phyloP scores from a whole-genome alignment of 92 coral and sea anemone species.

The Bergia puertoricense region DNA sequence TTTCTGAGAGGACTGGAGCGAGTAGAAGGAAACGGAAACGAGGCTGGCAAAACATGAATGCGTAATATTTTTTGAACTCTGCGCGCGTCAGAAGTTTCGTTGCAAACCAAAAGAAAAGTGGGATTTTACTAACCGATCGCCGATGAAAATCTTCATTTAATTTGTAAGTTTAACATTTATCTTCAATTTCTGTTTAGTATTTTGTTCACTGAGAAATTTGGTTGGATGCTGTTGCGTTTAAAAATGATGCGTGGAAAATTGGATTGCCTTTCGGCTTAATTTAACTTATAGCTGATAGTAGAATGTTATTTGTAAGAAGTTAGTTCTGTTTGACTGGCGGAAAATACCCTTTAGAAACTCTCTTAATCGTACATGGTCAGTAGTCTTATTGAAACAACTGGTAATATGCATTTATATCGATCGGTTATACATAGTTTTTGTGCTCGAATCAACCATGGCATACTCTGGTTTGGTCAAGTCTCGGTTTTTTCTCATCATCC shows the following conservation, averaged over 20 bases:
- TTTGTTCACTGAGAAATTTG: not conserved
- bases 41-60: slow-evolving; percentile 34
- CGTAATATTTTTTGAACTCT: slow-evolving; percentile 15
- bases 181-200: not conserved
- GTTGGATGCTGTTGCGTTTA: not conserved
- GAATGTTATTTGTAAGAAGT: not conserved
- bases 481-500: too few relatives aligned
- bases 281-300: too few relatives aligned
- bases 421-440: too few relatives aligned
- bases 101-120: not conserved
- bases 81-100: slow-evolving; percentile 21
- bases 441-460: too few relatives aligned
- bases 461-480: too few relatives aligned
- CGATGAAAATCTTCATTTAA: not conserved
- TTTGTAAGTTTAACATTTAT: slow-evolving; percentile 3
- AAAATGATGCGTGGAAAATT: not conserved
- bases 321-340: too few relatives aligned
- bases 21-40: slow-evolving; percentile 4
- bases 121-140: too few relatives aligned
- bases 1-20: slow-evolving; percentile 6
- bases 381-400: too few relatives aligned
- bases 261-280: not conserved
- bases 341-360: too few relatives aligned
- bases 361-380: too few relatives aligned
- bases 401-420: too few relatives aligned